Evolutionary conservation across 1,140 invertebrate genomes (phyloP).

Genomic region (Pseudachorutes palmiensis): DNA sequence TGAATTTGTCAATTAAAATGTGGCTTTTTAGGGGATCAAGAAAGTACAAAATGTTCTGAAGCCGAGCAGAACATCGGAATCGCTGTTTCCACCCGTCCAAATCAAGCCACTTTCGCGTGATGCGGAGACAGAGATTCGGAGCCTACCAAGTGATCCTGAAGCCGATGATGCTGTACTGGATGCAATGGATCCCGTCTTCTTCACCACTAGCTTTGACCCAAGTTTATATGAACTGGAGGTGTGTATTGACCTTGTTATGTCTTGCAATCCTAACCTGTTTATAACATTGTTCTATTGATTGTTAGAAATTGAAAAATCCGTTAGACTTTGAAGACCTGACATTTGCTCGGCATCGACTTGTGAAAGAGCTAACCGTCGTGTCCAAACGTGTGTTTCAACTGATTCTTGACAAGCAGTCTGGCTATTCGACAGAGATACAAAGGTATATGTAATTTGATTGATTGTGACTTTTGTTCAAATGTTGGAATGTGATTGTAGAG

Average conservation of each 20-base stretch:
- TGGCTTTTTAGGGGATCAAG: slow-evolving; percentile 27
- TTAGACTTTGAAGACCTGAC: slow-evolving; percentile 60
- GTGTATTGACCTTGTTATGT: slow-evolving; percentile 34
- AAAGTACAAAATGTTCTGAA: slow-evolving; percentile 34
- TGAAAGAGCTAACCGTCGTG: slow-evolving; percentile 71
- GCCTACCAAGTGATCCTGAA: slow-evolving; percentile 45
- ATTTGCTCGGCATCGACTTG: slow-evolving; percentile 55
- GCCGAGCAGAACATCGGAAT: slow-evolving; percentile 10
- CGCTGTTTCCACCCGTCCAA: slow-evolving; percentile 25
- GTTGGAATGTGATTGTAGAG: slow-evolving; percentile 44
- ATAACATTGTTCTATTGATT: slow-evolving; percentile 26
- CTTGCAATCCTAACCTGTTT: slow-evolving; percentile 3
- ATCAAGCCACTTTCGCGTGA: slow-evolving; percentile 35
- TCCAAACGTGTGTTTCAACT: slow-evolving; percentile 83
- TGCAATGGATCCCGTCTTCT: slow-evolving; percentile 61
- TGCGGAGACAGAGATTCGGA: slow-evolving; percentile 34
- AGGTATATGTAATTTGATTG: slow-evolving; percentile 39
- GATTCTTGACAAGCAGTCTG: slow-evolving; percentile 77
- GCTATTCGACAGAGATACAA: slow-evolving; percentile 73
- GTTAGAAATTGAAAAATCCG: slow-evolving; percentile 54
- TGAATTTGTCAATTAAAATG: not conserved
- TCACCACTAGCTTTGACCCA: slow-evolving; percentile 55
- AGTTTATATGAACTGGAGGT: slow-evolving; percentile 59
- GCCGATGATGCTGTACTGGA: slow-evolving; percentile 67
- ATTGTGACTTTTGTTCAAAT: not conserved